Evolutionary conservation across 2,888 invertebrate species (phyloP), one percentile per base, ranked within the genome.

Genomic region (Mechanitis mazaeus): DNA sequence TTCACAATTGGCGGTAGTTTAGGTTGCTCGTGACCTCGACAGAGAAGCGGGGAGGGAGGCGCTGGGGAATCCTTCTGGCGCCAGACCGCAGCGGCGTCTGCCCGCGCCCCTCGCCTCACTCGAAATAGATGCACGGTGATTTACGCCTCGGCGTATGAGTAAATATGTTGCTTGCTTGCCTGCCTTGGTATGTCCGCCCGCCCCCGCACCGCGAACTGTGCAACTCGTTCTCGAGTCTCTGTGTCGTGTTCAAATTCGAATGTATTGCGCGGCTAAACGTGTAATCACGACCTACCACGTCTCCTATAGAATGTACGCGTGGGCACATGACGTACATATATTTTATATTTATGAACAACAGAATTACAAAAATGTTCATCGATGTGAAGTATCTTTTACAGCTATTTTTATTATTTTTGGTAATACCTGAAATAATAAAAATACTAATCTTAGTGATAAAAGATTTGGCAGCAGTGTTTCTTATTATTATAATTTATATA

Each of bases 11-110:
- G 50, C 50, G 64, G 67, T 63, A 64, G 69, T 68, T 68, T 69
- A 69, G 70, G 73, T 71, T 69, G 72, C 72, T 73, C 70, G 74
- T 74, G 77, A 76, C 78, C 78, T 78, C 77, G 75, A 71, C 77
- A 74, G 72, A 76, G 71, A 74, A 69, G 76, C 74, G 75, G 74
- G 76, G 74, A 66, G 74, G 63, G 85, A 77, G 83, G 86, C 84
- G 88, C 87, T 87, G 91, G 91, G 91, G 91, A 91, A 90, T 90
- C 90, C 90, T 89, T 87, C 85, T 90, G 91, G 90, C 91, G 91
- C 91, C 90, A 90, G 91, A 89, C 89, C 86, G 90, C 89, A 87
- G 76, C 83, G 81, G 80, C 79, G 87, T 87, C 88, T 86, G 80
- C 83, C 83, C 82, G 82, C 83, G 76, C 83, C 82, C 84, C 81